Percentiles rank a stretch among this genome's conserved stretches.
phyloP scores from a whole-genome alignment of 2,888 invertebrate species.

The Machimus rusticus region DNA sequence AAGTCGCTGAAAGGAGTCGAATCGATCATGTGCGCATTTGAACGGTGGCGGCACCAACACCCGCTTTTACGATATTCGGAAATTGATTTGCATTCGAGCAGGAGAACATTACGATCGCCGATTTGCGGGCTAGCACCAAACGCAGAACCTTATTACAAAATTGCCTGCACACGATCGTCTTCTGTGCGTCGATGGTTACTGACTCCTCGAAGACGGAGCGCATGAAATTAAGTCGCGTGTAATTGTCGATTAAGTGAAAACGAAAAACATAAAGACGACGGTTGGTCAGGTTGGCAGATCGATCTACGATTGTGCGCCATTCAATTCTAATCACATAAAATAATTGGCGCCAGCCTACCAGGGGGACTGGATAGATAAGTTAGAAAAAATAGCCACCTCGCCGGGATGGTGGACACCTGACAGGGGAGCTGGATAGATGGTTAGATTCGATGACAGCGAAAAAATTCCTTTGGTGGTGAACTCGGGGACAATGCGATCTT shows the following conservation, averaged over 20 bases:
- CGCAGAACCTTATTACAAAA: background rate
- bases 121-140: background rate
- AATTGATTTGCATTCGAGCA: constrained; percentile 42
- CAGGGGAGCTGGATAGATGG: background rate
- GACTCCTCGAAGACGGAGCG: constrained; percentile 6
- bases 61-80: constrained; percentile 45
- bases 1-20: constrained; percentile 40
- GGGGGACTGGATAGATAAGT: background rate
- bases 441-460: background rate
- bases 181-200: background rate
- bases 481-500: background rate
- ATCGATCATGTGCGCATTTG: constrained; percentile 35
- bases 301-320: constrained; percentile 24
- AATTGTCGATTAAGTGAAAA: constrained; percentile 10
- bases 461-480: background rate
- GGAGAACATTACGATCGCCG: background rate
- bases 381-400: constrained; percentile 8
- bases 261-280: background rate
- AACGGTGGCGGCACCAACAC: background rate
- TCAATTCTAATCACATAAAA: constrained; percentile 46
- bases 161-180: background rate
- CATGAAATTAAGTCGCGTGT: constrained; percentile 5
- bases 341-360: constrained; percentile 44
- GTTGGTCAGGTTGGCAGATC: background rate
- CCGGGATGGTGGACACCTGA: background rate